Evolutionary conservation across 2,113 vertebrate genomes (phyloP).

Genomic region (Athene cunicularia): DNA sequence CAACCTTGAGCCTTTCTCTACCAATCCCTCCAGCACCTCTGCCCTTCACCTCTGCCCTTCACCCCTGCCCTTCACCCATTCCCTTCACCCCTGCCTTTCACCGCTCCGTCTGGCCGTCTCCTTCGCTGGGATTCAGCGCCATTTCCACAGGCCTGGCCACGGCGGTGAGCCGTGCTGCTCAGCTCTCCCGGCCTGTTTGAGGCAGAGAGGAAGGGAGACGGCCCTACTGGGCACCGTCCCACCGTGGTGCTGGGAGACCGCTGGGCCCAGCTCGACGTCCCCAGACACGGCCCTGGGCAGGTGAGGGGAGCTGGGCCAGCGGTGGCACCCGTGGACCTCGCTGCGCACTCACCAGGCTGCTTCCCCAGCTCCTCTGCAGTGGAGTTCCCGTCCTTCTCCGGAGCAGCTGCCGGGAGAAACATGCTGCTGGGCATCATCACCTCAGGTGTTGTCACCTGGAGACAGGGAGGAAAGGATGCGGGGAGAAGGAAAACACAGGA

Average conservation of each 20-base stretch:
- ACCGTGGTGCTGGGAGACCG: not conserved
- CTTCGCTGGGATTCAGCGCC: not conserved
- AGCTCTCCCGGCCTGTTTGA: not conserved
- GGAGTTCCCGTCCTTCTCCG: conserved; percentile 85
- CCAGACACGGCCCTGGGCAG: not conserved
- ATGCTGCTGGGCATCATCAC: conserved; percentile 94
- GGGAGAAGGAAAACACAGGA: not conserved
- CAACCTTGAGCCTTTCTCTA: not conserved
- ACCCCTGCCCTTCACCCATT: no score
- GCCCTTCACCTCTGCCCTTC: not conserved
- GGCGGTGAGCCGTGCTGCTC: not conserved
- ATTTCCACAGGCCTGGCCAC: fast-evolving
- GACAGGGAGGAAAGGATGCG: conserved; percentile 35
- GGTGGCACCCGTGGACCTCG: not conserved
- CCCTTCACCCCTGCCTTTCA: not conserved
- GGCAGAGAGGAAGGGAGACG: not conserved
- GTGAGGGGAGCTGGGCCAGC: not conserved
- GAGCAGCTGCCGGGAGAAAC: conserved; percentile 89
- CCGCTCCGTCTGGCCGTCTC: not conserved
- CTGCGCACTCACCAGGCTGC: conserved; percentile 84
- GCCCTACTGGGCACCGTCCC: fast-evolving
- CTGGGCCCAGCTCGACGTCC: not conserved
- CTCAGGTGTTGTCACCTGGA: conserved; percentile 93
- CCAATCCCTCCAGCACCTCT: not conserved
- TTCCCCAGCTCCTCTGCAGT: conserved; percentile 85